A percentile compares a stretch with the other conserved stretches of the same genome.
phyloP scores from a whole-genome alignment of 2,113 vertebrate species.

The Hippocampus guttulatus region DNA sequence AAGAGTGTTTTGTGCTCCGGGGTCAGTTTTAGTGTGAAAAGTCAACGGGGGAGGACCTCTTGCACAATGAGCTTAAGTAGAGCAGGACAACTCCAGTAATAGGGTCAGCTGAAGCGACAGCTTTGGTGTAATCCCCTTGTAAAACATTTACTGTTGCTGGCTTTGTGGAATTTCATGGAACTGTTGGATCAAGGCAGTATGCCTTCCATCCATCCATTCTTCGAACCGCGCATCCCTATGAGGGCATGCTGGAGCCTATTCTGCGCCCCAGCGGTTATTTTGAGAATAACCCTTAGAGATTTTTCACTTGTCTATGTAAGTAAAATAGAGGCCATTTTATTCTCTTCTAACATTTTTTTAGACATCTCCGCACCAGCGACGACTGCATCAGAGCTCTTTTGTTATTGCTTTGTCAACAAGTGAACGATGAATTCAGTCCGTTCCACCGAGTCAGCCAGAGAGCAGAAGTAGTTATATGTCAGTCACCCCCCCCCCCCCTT shows the following conservation, averaged over 20 bases:
- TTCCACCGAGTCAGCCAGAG: slow-evolving; percentile 49
- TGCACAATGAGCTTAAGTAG: background rate
- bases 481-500: slow-evolving; percentile 42
- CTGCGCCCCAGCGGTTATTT: background rate
- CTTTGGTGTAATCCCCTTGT: background rate
- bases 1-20: slow-evolving; percentile 13
- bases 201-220: too few species aligned
- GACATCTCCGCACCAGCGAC: background rate
- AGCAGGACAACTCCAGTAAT: background rate
- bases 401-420: slow-evolving; percentile 6
- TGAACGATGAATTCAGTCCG: slow-evolving; percentile 22
- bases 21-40: slow-evolving; percentile 10
- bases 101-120: background rate
- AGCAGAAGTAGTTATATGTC: slow-evolving; percentile 54
- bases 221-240: too few species aligned
- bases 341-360: background rate
- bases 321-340: background rate
- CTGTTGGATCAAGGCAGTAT: background rate
- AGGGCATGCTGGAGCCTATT: too few species aligned
- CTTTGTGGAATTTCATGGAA: background rate
- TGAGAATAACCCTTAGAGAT: background rate
- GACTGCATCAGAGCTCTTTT: background rate
- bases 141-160: background rate
- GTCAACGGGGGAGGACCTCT: background rate
- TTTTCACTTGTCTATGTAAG: slow-evolving; percentile 20